phyloP scores from a whole-genome alignment of 2,113 vertebrate genomes.

The Cephalopholis sonnerati region DNA sequence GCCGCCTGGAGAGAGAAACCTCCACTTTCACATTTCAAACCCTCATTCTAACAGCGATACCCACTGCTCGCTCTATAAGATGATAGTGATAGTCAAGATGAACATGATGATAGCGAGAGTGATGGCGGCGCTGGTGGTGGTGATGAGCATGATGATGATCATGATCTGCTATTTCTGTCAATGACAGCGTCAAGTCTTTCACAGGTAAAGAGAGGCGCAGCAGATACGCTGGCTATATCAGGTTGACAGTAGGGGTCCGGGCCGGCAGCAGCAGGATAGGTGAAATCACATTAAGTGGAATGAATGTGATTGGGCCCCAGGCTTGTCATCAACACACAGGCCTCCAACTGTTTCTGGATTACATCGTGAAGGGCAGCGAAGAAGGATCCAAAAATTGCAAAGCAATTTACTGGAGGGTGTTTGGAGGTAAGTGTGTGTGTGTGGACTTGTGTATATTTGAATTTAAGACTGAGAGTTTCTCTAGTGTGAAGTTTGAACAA shows the following conservation, averaged over 20 bases:
- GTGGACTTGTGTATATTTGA: slow-evolving; percentile 30
- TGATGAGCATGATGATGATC: slow-evolving; percentile 62
- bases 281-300: slow-evolving; percentile 81
- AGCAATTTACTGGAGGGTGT: slow-evolving; percentile 68
- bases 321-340: slow-evolving; percentile 64
- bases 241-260: slow-evolving; percentile 68
- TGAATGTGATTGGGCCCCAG: slow-evolving; percentile 75
- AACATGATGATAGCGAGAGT: slow-evolving; percentile 60
- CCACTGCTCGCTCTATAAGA: slow-evolving; percentile 49
- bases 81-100: slow-evolving; percentile 65
- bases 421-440: slow-evolving; percentile 32
- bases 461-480: slow-evolving; percentile 27
- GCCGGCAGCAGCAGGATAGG: slow-evolving; percentile 49
- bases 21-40: slow-evolving; percentile 48
- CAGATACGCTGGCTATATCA: slow-evolving; percentile 53
- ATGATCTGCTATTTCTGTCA: slow-evolving; percentile 45
- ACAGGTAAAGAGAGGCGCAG: slow-evolving; percentile 38
- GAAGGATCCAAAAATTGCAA: slow-evolving; percentile 69
- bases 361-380: slow-evolving; percentile 73
- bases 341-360: slow-evolving; percentile 77
- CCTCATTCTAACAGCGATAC: slow-evolving; percentile 34
- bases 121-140: slow-evolving; percentile 34
- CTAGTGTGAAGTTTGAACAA: slow-evolving; percentile 28
- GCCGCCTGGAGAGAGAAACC: slow-evolving; percentile 40
- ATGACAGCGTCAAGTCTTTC: slow-evolving; percentile 48